A percentile compares a stretch with the other conserved stretches of the same genome.
These are phyloP conservation scores for Cataglyphis cursor DNA, from an alignment of 2,888 invertebrate genomes.

Conservation along the genomic window DNA sequence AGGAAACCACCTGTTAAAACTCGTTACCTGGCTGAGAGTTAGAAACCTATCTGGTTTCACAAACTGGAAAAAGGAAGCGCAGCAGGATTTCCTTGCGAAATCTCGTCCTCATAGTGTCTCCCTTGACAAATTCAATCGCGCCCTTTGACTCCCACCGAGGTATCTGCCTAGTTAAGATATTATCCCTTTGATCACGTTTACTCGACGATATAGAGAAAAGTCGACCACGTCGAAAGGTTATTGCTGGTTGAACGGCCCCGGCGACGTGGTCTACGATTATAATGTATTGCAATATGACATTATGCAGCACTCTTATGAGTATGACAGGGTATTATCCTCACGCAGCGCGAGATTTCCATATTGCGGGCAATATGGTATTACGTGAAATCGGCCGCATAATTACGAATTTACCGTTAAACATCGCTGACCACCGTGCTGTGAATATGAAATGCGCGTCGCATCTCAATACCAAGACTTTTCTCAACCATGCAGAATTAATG, in stretches of 20 bases:
- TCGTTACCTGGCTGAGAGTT: slow-evolving; percentile 61
- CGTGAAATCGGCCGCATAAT: slow-evolving; percentile 84
- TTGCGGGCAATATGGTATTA: slow-evolving; percentile 84
- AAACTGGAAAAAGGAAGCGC: slow-evolving; percentile 53
- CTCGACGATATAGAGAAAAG: slow-evolving; percentile 54
- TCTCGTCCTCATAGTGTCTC: slow-evolving; percentile 29
- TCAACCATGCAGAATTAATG: slow-evolving; percentile 29
- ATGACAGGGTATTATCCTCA: slow-evolving; percentile 87
- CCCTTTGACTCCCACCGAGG: slow-evolving; percentile 18
- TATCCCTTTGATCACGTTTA: slow-evolving; percentile 39
- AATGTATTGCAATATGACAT: slow-evolving; percentile 86
- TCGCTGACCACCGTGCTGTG: slow-evolving; percentile 66
- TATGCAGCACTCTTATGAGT: slow-evolving; percentile 84
- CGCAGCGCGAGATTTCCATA: slow-evolving; percentile 86
- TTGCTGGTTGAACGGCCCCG: slow-evolving; percentile 73
- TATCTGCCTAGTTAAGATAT: slow-evolving; percentile 38
- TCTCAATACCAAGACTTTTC: slow-evolving; percentile 68
- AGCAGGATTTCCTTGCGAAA: slow-evolving; percentile 41
- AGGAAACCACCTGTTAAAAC: slow-evolving; percentile 74
- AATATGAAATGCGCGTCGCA: slow-evolving; percentile 66
- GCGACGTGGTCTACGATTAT: slow-evolving; percentile 77
- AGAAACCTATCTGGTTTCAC: slow-evolving; percentile 48
- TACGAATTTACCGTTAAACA: slow-evolving; percentile 81
- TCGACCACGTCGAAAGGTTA: slow-evolving; percentile 43
- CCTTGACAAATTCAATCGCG: slow-evolving; percentile 41